phyloP scores from a whole-genome alignment of 2,113 vertebrate species.

The Pungitius pungitius region DNA sequence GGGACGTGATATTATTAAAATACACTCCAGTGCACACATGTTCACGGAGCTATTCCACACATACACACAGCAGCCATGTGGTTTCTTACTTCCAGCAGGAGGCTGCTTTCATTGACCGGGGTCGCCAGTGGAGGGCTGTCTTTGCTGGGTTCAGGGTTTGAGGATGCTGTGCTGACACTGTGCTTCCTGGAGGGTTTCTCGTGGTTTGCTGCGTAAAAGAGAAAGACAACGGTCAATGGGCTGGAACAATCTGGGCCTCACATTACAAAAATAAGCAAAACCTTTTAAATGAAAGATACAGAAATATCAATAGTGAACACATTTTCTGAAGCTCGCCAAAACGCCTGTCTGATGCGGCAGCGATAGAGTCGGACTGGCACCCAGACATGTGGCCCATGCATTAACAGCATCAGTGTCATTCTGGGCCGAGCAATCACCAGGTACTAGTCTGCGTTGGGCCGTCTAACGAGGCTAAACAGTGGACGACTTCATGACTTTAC shows the following conservation, averaged over 20 bases:
- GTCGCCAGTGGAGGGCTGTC: conserved; percentile 65
- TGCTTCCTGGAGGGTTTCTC: conserved; percentile 84
- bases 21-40: not conserved
- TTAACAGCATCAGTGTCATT: conserved; percentile 38
- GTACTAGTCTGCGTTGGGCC: conserved; percentile 39
- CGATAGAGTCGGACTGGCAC: conserved; percentile 1
- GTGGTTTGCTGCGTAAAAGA: conserved; percentile 80
- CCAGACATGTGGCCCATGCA: conserved; percentile 66
- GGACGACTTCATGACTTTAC: conserved; percentile 60
- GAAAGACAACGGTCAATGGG: conserved; percentile 2
- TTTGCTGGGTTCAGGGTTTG: conserved; percentile 77
- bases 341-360: conserved; percentile 12
- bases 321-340: conserved; percentile 13
- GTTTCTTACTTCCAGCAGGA: conserved; percentile 90
- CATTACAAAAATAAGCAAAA: not conserved
- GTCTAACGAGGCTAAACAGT: conserved; percentile 56
- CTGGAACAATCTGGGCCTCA: not conserved
- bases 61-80: conserved; percentile 14
- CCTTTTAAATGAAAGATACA: not conserved
- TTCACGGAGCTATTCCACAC: not conserved
- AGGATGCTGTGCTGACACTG: conserved; percentile 60
- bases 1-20: not conserved
- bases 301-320: conserved; percentile 9
- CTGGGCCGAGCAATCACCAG: conserved; percentile 43
- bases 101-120: conserved; percentile 84